Base-by-base conservation (phyloP, 2,888 invertebrate genomes). In the Acronicta alni region DNA sequence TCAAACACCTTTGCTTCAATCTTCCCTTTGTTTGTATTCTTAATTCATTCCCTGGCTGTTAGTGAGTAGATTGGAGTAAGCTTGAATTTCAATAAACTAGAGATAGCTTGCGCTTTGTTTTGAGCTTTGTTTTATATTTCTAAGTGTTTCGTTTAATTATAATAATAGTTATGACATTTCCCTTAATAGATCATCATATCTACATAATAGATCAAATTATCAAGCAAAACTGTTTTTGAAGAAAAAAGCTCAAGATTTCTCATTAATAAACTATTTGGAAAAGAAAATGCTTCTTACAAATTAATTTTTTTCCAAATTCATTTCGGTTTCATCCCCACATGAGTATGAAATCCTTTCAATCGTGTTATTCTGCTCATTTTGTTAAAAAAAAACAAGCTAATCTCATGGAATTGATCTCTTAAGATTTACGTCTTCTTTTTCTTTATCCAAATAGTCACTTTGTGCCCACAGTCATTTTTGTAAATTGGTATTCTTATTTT, bases 401-500 rank as follows among this genome's bases (percentile, higher is more conserved):
- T 54, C 32, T 26, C 2, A 16, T 12, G 37, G 15, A 47, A 47
- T 46, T 10, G 18, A 39, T 43, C 32, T 26, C 30, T 51, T 18
- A 37, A 54, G n/a, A n/a, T n/a, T n/a, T n/a, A n/a, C n/a, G n/a
- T n/a, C n/a, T n/a, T n/a, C n/a, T n/a, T n/a, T n/a, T 67, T 67
- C 54, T 52, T 52, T 66, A 48, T 57, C 59, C 57, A 16, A 37
- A 47, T 52, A 67, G 55, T 42, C 44, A 64, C 49, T 66, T 45
- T 38, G 54, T 60, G 47, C 51, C 3, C 30, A 30, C 12, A 54
- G 17, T 49, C 20, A 49, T 46, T 67, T 72, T 66, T 51, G 42
- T 67, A 73, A 73, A 60, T 60, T 60, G 45, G 44, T 35, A 51
- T 56, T 43, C 45, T 68, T 73, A 56, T 73, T 53, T 68, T 68